phyloP scores from a whole-genome alignment of 2,888 invertebrate genomes.

The Cremastinae sp. region DNA sequence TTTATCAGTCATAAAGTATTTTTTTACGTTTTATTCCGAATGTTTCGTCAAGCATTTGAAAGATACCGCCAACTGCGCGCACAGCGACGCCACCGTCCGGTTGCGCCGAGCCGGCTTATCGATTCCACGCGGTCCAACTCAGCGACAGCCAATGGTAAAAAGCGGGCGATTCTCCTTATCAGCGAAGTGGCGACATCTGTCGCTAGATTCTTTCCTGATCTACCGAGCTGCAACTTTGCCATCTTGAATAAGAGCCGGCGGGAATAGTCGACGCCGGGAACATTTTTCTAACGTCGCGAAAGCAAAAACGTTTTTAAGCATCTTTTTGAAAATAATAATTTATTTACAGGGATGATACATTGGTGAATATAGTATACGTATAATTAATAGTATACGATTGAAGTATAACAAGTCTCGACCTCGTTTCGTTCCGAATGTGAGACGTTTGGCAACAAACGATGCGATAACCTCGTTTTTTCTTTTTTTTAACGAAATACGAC shows the following conservation, averaged over 20 bases:
- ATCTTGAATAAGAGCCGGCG: background rate
- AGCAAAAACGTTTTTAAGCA: slow-evolving; percentile 25
- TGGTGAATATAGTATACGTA: slow-evolving; percentile 25
- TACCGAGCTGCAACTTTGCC: background rate
- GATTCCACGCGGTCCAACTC: slow-evolving; percentile 26
- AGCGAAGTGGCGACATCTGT: slow-evolving; percentile 45
- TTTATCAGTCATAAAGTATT: too few relatives aligned
- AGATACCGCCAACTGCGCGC: slow-evolving; percentile 7
- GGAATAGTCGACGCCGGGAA: too few relatives aligned
- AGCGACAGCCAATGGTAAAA: slow-evolving; percentile 40
- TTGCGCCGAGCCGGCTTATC: background rate
- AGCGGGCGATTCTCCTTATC: background rate
- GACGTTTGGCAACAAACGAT: background rate
- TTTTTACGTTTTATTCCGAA: background rate
- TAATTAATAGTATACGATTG: slow-evolving; percentile 44
- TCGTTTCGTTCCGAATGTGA: slow-evolving; percentile 17
- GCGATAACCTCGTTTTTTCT: background rate
- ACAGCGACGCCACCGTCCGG: slow-evolving; percentile 13
- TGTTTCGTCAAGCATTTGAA: background rate
- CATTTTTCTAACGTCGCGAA: too few relatives aligned
- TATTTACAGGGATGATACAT: slow-evolving; percentile 63
- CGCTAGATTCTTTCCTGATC: background rate
- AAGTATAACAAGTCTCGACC: slow-evolving; percentile 37
- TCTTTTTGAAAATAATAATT: slow-evolving; percentile 63
- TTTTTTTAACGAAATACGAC: too few relatives aligned